These are phyloP conservation scores for Microtus montanus DNA, from an alignment of 2,113 vertebrate species.

Conservation along the genomic window DNA sequence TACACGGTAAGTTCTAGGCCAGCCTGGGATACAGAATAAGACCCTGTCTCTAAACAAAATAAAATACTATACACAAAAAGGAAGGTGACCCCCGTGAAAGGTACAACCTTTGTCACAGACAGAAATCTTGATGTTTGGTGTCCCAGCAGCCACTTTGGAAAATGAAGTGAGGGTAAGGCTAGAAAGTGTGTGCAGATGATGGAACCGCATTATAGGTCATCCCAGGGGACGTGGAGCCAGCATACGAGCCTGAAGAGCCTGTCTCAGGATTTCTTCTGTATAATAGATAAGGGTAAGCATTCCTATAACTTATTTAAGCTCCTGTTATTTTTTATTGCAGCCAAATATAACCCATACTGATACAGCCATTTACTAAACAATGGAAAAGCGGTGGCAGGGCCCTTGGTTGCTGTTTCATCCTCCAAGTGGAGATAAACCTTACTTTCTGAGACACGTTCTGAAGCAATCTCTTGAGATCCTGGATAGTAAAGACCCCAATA, in stretches of 20 bases:
- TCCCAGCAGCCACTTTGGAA: not conserved
- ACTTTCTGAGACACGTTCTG: conserved; percentile 8
- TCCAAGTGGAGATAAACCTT: conserved; percentile 2
- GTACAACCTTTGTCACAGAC: not conserved
- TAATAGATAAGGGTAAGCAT: not conserved
- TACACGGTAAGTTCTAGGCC: too few relatives aligned
- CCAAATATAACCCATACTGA: not conserved
- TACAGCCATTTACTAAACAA: not conserved
- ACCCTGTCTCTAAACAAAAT: not conserved
- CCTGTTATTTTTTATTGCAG: not conserved
- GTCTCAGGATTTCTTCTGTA: not conserved
- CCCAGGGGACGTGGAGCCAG: not conserved
- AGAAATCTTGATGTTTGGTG: not conserved
- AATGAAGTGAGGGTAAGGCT: not conserved
- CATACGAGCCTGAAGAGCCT: not conserved
- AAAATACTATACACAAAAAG: not conserved
- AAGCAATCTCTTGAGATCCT: conserved; percentile 43
- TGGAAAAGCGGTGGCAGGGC: rapidly evolving
- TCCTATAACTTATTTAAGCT: not conserved
- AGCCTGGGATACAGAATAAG: too few relatives aligned
- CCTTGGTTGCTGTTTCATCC: not conserved
- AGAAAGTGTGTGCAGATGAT: not conserved
- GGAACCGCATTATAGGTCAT: too few relatives aligned
- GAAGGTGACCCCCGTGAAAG: not conserved
- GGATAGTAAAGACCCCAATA: conserved; percentile 46